Percentiles rank a stretch among this genome's conserved stretches.
phyloP scores from a whole-genome alignment of 2,797 vertebrate species.

The Telmatherina bonti region DNA sequence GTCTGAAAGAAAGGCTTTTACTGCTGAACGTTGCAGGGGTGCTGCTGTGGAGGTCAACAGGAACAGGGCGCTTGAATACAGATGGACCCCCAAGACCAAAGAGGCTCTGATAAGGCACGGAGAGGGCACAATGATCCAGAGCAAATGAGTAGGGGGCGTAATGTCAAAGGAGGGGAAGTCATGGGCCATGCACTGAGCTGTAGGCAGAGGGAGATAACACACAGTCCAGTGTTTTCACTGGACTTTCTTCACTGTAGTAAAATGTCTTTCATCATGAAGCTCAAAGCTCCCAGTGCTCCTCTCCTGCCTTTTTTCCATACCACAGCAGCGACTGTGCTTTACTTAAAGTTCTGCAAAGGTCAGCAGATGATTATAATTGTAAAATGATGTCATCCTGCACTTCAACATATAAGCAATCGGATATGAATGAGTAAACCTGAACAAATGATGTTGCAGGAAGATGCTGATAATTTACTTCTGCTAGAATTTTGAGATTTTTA shows the following conservation, averaged over 20 bases:
- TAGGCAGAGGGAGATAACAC: constrained; percentile 52
- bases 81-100: constrained; percentile 61
- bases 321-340: constrained; percentile 19
- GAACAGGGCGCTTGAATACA: constrained; percentile 59
- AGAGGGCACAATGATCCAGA: constrained; percentile 56
- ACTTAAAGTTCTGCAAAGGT: constrained; percentile 13
- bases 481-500: neutral
- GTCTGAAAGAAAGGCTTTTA: constrained; percentile 54
- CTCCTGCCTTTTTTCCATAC: constrained; percentile 33
- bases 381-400: constrained; percentile 19
- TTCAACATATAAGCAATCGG: constrained; percentile 5
- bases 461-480: neutral
- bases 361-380: constrained; percentile 29
- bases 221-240: constrained; percentile 30
- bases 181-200: constrained; percentile 54
- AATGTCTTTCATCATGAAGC: constrained; percentile 39
- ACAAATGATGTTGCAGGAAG: neutral
- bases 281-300: constrained; percentile 18
- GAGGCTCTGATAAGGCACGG: constrained; percentile 67
- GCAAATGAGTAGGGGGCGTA: constrained; percentile 39
- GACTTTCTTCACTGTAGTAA: constrained; percentile 19
- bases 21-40: constrained; percentile 57
- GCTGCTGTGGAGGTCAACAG: constrained; percentile 57
- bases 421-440: neutral
- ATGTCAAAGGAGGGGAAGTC: constrained; percentile 33